Evolutionary conservation across 2,797 vertebrate species (phyloP), one percentile per base, ranked within the genome.

Genomic region (Orientallactaga sibirica): DNA sequence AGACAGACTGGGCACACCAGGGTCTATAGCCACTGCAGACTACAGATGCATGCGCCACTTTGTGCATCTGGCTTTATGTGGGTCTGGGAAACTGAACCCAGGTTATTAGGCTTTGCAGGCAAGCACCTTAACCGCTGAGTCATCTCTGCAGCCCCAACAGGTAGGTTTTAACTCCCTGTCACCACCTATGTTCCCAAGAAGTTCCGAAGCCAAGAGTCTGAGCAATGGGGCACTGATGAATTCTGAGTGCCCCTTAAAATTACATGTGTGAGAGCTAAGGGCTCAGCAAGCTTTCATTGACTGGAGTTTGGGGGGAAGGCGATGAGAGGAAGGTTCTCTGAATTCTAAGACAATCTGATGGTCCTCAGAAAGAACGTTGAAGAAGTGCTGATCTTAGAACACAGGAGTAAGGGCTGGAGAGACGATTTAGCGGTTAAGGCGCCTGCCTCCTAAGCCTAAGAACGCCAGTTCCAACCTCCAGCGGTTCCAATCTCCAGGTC

Each of bases 351-450:
- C 11, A 25, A 70, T 6, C 27, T 95, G 41, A 43, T 19, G 80
- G 7, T 2, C 12, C 27, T 62, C 29, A 80, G 83, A 75, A 92
- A 25, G 41, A 68, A 16, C 86, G 37, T 9, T 61, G 43, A 90
- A 94, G 52, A 93, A 94, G 77, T 52, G 24, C 37, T 22, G 79
- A 62, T 27, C 22, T 48, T 92, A 90, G 75, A 67, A 19, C 95
- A 52, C 27, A 88, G 18, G 87, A 0, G 86, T 62, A 18, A 37
- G 20, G 20, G 61, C 20, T 16, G 20, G 20, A 18, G 61, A 86
- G 11, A 37, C 33, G 33, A 37, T 37, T 37, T 37, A 37, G 33
- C 33, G 2, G 33, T 37, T 37, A 37, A 37, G 33, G 33, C 33
- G 33, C 33, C 33, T 37, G 33, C 33, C 33, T 37, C 33, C 33